These are phyloP conservation scores for Molanna angustata DNA, from an alignment of 2,888 invertebrate species.

Conservation along the genomic window DNA sequence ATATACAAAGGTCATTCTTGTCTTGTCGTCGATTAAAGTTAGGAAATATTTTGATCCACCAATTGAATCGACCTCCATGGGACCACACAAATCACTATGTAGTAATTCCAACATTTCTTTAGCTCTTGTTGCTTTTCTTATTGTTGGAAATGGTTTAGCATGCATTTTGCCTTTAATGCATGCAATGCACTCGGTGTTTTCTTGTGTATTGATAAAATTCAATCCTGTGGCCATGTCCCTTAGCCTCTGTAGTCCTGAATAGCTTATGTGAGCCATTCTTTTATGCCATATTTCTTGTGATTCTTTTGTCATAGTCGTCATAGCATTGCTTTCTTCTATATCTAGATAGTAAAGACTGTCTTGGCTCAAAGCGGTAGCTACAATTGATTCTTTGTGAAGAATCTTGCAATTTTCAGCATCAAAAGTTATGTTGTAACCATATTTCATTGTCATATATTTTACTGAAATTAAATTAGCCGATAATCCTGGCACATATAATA, in stretches of 20 bases:
- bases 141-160: background rate
- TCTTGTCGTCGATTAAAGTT: background rate
- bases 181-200: too few species aligned
- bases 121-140: background rate
- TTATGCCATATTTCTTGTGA: background rate
- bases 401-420: background rate
- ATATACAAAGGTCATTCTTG: background rate
- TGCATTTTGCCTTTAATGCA: conserved; percentile 4
- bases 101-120: background rate
- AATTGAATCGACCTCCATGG: background rate
- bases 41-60: background rate
- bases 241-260: background rate
- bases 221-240: background rate
- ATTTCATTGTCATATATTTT: background rate
- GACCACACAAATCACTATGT: conserved; percentile 1
- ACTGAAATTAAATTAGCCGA: conserved; percentile 3
- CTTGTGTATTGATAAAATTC: background rate
- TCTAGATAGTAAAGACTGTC: background rate
- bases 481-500: background rate
- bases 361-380: background rate
- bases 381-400: background rate
- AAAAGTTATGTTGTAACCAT: background rate
- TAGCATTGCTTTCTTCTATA: background rate
- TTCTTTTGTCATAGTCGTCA: background rate
- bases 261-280: background rate